Evolutionary conservation across 1,140 invertebrate genomes (phyloP).

Genomic region (Dreissena rostriformis): DNA sequence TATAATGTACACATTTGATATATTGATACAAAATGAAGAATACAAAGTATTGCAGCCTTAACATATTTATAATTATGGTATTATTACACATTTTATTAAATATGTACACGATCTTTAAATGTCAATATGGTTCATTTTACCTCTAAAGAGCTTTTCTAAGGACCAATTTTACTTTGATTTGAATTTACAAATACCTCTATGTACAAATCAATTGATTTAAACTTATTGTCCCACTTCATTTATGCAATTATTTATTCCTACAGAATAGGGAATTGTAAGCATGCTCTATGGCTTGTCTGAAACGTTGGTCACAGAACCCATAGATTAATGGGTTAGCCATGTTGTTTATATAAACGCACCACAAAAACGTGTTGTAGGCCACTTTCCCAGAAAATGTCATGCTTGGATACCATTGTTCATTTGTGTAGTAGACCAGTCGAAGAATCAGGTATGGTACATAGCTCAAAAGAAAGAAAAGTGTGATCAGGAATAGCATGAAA

Average conservation of each 20-base stretch:
- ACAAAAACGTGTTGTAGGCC: constrained; percentile 70
- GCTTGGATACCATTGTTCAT: constrained; percentile 56
- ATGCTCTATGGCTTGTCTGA: constrained; percentile 33
- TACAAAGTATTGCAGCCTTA: too few relatives aligned
- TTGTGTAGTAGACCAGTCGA: constrained; percentile 49
- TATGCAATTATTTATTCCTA: constrained; percentile 11
- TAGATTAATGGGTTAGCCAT: constrained; percentile 73
- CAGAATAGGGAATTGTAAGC: constrained; percentile 22
- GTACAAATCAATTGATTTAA: too few relatives aligned
- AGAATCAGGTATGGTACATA: constrained; percentile 57
- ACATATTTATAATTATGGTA: too few relatives aligned
- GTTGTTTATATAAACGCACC: constrained; percentile 73
- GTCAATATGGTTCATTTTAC: too few relatives aligned
- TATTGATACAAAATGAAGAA: too few relatives aligned
- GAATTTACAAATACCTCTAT: too few relatives aligned
- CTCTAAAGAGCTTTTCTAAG: too few relatives aligned
- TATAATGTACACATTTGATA: too few relatives aligned
- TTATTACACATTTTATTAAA: too few relatives aligned
- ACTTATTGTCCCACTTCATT: too few relatives aligned
- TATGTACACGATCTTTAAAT: too few relatives aligned
- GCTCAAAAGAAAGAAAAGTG: constrained; percentile 59
- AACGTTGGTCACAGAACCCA: constrained; percentile 66
- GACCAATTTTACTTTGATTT: too few relatives aligned
- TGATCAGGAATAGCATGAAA: constrained; percentile 57
- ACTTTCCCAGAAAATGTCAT: constrained; percentile 56